Base-by-base conservation (phyloP, 2,888 invertebrate genomes). In the Drosophila infuscata region DNA sequence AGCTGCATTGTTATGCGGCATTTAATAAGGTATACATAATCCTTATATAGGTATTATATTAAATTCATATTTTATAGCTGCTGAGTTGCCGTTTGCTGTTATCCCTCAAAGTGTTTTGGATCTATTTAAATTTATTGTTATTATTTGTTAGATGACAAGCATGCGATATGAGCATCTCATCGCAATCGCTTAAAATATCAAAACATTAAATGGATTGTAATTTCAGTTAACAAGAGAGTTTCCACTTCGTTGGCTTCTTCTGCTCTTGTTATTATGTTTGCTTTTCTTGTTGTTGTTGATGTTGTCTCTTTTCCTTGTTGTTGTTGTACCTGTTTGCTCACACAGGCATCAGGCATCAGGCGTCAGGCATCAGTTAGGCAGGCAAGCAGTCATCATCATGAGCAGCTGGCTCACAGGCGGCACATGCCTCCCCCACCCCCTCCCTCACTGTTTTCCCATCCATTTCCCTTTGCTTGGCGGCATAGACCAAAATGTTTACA, bases 401-500 rank as follows among this genome's bases (percentile, higher is more conserved):
- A 70, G 69, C 85, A 87, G 81, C 75, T 73, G 82, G 41, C 75
- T 48, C 43, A 69, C 78, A 70, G 76, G 74, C 78, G 65, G 15
- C 25, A 33, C 9, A 46, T 25, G 17, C 48, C 43, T 3, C 8
- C 49, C 29, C 7, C 29, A 35, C 2, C 9, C 25, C 7, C 9
- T 3, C 11, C 17, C 5, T 3, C n/a, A 20, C 2, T 4, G 25
- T 15, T 25, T 25, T 25, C 12, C 29, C 11, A 33, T 46, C 29
- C 30, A 35, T 66, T 66, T 57, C 51, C 52, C 53, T 43, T 58
- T 63, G 66, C 53, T 30, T 12, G 53, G 33, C 54, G 57, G 73
- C 66, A 70, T 85, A 85, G 87, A 86, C 89, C 84, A 81, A 74
- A 72, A 75, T 88, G 83, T 84, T 88, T 85, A 89, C 89, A 87